phyloP scores from a whole-genome alignment of 2,888 invertebrate genomes.

The Apamea monoglypha region DNA sequence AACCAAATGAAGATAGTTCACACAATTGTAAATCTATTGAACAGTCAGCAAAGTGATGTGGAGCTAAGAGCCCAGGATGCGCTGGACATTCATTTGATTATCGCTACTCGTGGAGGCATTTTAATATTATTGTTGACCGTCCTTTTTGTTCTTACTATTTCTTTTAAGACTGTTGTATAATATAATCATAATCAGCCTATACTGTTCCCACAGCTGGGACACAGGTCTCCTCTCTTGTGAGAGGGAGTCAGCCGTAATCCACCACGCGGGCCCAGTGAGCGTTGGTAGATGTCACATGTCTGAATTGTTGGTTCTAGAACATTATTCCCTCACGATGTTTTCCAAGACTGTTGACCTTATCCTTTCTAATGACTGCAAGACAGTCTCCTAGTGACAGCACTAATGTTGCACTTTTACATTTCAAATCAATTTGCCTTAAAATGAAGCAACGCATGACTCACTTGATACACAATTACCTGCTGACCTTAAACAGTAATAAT shows the following conservation, averaged over 20 bases:
- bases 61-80: too few species aligned
- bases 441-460: conserved; percentile 44
- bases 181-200: too few species aligned
- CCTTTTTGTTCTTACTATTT: too few species aligned
- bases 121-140: neutral
- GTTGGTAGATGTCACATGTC: too few species aligned
- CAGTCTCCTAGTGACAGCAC: neutral
- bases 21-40: neutral
- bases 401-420: conserved; percentile 16
- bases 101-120: neutral
- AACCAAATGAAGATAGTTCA: neutral
- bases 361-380: neutral
- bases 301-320: too few species aligned
- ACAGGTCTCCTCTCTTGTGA: too few species aligned
- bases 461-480: conserved; percentile 38
- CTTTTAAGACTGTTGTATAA: neutral
- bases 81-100: neutral
- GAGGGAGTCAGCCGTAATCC: too few species aligned
- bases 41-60: neutral
- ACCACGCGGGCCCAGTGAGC: too few species aligned
- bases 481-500: conserved; percentile 55
- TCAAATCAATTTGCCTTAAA: conserved; percentile 26
- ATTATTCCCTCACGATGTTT: too few species aligned
- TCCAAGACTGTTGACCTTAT: neutral
- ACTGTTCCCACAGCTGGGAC: too few species aligned